Conservation (phyloP, 2,113 vertebrate genomes). For the Polypterus senegalus region DNA sequence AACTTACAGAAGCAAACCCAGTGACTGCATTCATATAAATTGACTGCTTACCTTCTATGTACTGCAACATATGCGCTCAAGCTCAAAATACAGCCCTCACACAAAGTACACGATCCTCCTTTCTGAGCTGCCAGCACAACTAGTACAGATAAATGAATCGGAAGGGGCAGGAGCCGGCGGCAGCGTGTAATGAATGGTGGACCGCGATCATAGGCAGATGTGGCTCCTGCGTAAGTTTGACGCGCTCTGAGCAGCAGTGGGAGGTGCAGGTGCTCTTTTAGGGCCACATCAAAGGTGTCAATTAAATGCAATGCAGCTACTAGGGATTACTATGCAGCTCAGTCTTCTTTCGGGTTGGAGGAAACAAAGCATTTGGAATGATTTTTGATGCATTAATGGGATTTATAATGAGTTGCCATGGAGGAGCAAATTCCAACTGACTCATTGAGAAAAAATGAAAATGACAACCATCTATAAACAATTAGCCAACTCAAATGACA, state of each 20-base stretch:
- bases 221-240: conserved; percentile 62
- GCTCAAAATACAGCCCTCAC: conserved; percentile 20
- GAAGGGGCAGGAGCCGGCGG: conserved; percentile 39
- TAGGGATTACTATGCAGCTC: conserved; percentile 37
- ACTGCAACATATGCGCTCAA: conserved; percentile 59
- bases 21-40: not conserved
- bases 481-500: too few relatives aligned
- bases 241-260: conserved; percentile 59
- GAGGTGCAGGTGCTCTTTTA: conserved; percentile 62
- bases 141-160: conserved; percentile 23
- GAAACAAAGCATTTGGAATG: conserved; percentile 38
- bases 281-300: conserved; percentile 67
- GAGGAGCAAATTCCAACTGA: conserved; percentile 48
- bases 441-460: conserved; percentile 25
- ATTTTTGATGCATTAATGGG: conserved; percentile 39
- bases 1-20: not conserved
- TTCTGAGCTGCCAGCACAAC: conserved; percentile 13
- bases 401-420: conserved; percentile 53
- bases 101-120: conserved; percentile 10
- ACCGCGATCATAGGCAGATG: conserved; percentile 59
- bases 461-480: too few relatives aligned
- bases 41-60: conserved; percentile 65
- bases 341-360: conserved; percentile 35
- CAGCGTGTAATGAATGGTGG: conserved; percentile 44
- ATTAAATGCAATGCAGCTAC: conserved; percentile 46